phyloP scores from a whole-genome alignment of 2,888 invertebrate species.

The Leucophenga maculata region DNA sequence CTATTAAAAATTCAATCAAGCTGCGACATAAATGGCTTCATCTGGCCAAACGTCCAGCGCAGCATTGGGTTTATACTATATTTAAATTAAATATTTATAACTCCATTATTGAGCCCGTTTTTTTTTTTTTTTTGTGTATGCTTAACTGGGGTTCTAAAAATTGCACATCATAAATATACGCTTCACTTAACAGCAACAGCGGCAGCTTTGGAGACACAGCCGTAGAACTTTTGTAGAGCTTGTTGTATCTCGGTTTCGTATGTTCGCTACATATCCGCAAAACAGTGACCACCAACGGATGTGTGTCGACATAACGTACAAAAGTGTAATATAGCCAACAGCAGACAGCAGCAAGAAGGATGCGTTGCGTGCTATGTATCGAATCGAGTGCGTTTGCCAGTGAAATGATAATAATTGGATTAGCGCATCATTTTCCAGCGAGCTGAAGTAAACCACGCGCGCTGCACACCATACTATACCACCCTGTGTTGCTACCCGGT shows the following conservation, averaged over 20 bases:
- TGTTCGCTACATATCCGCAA: no score
- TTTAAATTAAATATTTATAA: constrained; percentile 22
- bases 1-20: constrained; percentile 46
- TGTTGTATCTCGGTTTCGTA: constrained; percentile 10
- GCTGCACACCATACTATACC: not conserved
- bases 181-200: constrained; percentile 30
- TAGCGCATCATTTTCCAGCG: constrained; percentile 54
- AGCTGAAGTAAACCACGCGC: constrained; percentile 12
- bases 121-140: no score
- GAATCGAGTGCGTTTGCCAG: constrained; percentile 45
- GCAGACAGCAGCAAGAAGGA: constrained; percentile 21
- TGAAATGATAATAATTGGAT: constrained; percentile 70
- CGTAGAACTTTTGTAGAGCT: not conserved
- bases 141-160: constrained; percentile 16
- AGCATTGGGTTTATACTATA: not conserved
- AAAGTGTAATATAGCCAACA: not conserved
- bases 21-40: not conserved
- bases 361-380: not conserved
- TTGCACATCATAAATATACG: constrained; percentile 41
- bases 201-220: not conserved
- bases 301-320: no score
- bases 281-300: not conserved
- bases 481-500: not conserved
- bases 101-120: not conserved
- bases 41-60: not conserved